Evolutionary conservation across 2,888 invertebrate species (phyloP).

Genomic region (Sarcophaga subvicina): DNA sequence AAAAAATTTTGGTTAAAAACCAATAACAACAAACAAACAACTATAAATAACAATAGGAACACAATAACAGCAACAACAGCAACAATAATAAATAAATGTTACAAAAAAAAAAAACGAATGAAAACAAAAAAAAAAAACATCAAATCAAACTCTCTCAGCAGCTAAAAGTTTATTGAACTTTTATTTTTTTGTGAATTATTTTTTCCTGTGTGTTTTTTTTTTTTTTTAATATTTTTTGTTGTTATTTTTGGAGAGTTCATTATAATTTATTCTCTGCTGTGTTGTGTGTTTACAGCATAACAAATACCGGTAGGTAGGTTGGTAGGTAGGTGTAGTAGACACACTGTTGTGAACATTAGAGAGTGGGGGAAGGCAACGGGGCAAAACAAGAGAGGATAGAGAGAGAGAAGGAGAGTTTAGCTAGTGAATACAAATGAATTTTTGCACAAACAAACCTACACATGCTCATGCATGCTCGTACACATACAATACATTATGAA

Average conservation of each 20-base stretch:
- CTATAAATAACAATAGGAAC: slow-evolving; percentile 45
- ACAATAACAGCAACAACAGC: slow-evolving; percentile 58
- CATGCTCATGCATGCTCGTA: no score
- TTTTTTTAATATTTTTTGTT: neutral
- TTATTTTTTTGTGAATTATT: slow-evolving; percentile 45
- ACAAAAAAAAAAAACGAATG: slow-evolving; percentile 57
- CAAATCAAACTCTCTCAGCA: slow-evolving; percentile 20
- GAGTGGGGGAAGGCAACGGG: no score
- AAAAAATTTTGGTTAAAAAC: no score
- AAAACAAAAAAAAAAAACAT: slow-evolving; percentile 47
- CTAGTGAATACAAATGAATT: no score
- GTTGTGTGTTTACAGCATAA: neutral
- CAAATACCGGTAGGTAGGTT: no score
- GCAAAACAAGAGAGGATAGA: no score
- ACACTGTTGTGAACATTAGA: no score
- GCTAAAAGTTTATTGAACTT: slow-evolving; percentile 78
- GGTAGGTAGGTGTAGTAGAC: neutral
- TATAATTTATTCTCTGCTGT: neutral
- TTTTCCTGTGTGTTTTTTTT: neutral
- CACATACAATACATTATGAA: no score
- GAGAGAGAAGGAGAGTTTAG: no score
- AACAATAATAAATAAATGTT: slow-evolving; percentile 63
- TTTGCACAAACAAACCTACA: no score
- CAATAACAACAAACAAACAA: no score
- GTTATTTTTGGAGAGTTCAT: slow-evolving; percentile 19